Evolutionary conservation across 2,797 vertebrate species (phyloP).

Genomic region (Gymnoscopelus braueri): DNA sequence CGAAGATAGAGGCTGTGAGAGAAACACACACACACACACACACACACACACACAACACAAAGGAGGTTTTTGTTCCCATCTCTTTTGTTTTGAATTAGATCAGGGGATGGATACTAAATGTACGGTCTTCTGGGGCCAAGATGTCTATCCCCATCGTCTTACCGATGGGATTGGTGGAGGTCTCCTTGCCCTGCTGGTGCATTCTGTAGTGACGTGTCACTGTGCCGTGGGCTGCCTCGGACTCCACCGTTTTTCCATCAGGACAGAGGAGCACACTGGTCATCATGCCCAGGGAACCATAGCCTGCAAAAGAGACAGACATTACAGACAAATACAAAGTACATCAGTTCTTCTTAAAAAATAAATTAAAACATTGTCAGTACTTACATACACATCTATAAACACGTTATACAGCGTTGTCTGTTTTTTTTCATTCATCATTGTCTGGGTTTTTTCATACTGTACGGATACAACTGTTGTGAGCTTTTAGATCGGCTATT

Average conservation of each 20-base stretch:
- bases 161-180: conserved; percentile 98
- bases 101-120: background rate
- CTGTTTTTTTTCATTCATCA: too few relatives aligned
- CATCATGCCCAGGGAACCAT: conserved; percentile 99
- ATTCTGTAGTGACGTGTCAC: conserved; percentile 96
- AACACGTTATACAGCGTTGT: too few relatives aligned
- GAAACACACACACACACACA: background rate
- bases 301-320: conserved; percentile 79
- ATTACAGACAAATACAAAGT: background rate
- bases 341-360: background rate
- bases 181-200: conserved; percentile 97
- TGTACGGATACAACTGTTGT: too few relatives aligned
- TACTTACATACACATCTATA: background rate
- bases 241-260: conserved; percentile 95
- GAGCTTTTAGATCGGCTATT: too few relatives aligned
- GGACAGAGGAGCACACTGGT: conserved; percentile 96
- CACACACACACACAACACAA: conserved; percentile 1
- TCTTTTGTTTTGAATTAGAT: too few relatives aligned
- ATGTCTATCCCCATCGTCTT: conserved; percentile 28
- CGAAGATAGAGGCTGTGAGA: conserved; percentile 94
- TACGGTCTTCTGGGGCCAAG: background rate
- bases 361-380: background rate
- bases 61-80: too few relatives aligned
- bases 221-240: conserved; percentile 96
- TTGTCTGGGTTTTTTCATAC: too few relatives aligned